A percentile compares a stretch with the other conserved stretches of the same genome.
Evolutionary conservation across 2,113 vertebrate species (phyloP).

Genomic region (Pituophis catenifer): DNA sequence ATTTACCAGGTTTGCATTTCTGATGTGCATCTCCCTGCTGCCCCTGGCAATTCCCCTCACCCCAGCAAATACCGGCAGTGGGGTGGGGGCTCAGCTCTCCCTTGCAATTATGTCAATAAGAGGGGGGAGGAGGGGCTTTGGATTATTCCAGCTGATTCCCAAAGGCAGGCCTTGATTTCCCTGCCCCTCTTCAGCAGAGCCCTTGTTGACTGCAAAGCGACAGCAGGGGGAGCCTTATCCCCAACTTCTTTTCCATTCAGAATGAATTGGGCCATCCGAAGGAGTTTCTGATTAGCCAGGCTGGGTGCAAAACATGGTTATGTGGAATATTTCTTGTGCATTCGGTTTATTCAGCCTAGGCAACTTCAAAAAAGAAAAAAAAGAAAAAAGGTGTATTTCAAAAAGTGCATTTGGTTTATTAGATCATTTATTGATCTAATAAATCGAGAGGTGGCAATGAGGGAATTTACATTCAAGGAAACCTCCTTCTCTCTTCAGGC

Average conservation of each 20-base stretch:
- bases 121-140: background rate
- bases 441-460: conserved; percentile 36
- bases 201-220: background rate
- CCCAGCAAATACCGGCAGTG: background rate
- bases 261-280: background rate
- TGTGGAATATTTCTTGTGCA: conserved; percentile 36
- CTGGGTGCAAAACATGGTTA: conserved; percentile 20
- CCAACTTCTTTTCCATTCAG: conserved; percentile 15
- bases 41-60: background rate
- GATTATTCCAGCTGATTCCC: background rate
- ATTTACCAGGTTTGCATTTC: background rate
- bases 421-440: background rate
- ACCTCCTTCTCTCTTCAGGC: background rate
- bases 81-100: background rate
- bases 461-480: conserved; percentile 35
- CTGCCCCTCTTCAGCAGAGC: too few relatives aligned
- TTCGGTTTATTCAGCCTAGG: conserved; percentile 23
- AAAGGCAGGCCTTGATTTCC: background rate
- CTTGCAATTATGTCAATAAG: background rate
- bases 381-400: background rate
- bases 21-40: background rate
- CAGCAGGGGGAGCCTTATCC: conserved; percentile 69
- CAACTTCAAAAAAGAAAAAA: background rate
- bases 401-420: conserved; percentile 29
- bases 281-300: rapidly evolving